Evolutionary conservation across 2,888 invertebrate species (phyloP), one percentile per base, ranked within the genome.

Genomic region (Palloptera scutellata): DNA sequence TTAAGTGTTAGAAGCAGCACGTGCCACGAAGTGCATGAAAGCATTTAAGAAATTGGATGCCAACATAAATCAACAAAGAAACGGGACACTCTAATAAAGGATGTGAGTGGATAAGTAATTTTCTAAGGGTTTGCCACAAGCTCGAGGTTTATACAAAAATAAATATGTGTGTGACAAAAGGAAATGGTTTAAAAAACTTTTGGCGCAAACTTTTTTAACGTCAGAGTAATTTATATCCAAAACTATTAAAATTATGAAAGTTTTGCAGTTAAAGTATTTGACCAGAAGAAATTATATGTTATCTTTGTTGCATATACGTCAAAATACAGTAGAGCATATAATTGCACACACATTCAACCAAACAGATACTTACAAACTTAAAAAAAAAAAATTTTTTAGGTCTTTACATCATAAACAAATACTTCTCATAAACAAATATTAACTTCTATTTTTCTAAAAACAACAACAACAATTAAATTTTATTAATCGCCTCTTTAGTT

Each of bases 21-120:
- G 64, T 64, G 64, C 51, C 64, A 20, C 64, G 58, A 64, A 59
- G 51, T 64, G 64, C 64, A 64, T 64, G 57, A 48, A 15, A 48
- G 64, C 64, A 64, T 64, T 64, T 55, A 64, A 48, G 55, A n/a
- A 48, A 64, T 30, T 30, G 30, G 30, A 30, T 30, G 6, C 30
- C 30, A 30, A 30, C 30, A 30, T 4, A 30, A 30, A 30, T 30
- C 6, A 2, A 30, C 30, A 30, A 30, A 30, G 30, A 30, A 30
- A 30, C 2, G 6, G 2, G 6, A 30, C 2, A 4, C 30, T 30
- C 6, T 30, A 30, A 2, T 30, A 30, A 2, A 30, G 30, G 2
- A 30, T 30, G 30, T 30, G 48, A 15, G 48, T 2, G 8, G 13
- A 15, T 20, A 42, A 53, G 8, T 1, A 10, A 30, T 11, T 19